phyloP scores from a whole-genome alignment of 2,888 invertebrate species.

The Dynastes tityus region DNA sequence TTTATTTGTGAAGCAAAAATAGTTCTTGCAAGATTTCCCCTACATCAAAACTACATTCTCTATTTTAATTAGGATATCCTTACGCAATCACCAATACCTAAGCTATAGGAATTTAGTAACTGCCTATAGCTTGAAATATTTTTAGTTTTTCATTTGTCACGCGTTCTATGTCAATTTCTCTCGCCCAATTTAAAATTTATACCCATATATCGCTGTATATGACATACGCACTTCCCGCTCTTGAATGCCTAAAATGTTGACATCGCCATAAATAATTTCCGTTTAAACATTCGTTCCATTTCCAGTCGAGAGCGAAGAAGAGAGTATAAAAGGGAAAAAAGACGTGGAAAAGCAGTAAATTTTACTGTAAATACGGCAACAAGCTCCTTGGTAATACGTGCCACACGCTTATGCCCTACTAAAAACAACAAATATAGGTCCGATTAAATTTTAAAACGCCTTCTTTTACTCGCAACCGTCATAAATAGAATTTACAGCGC shows the following conservation, averaged over 20 bases:
- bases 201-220: not conserved
- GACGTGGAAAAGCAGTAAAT: constrained; percentile 25
- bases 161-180: no score
- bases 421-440: constrained; percentile 25
- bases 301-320: not conserved
- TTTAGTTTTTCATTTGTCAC: no score
- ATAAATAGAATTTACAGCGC: constrained; percentile 34
- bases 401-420: constrained; percentile 23
- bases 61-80: no score
- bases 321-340: not conserved
- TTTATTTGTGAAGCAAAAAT: no score
- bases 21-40: no score
- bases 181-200: not conserved
- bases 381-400: constrained; percentile 13
- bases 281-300: constrained; percentile 33
- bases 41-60: no score
- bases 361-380: constrained; percentile 37
- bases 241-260: not conserved
- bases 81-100: no score
- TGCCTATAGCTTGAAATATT: no score
- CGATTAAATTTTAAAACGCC: constrained; percentile 37
- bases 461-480: constrained; percentile 26
- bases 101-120: no score
- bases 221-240: not conserved
- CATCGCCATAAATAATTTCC: constrained; percentile 30